Evolutionary conservation across 2,113 vertebrate genomes (phyloP).

Genomic region (Archilochus colubris): DNA sequence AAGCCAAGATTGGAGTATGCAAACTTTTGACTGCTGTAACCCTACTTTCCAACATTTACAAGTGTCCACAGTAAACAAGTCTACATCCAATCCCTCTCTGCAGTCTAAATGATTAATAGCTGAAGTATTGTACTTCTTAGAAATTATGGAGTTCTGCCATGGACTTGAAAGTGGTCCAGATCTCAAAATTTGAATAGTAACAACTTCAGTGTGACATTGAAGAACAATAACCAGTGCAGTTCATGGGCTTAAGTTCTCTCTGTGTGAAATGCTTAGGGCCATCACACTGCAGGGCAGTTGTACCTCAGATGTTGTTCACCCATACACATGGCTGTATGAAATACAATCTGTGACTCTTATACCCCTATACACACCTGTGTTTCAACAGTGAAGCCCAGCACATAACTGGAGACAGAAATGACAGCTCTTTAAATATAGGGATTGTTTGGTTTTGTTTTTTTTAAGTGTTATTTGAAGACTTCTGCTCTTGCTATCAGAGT

Average conservation of each 20-base stretch:
- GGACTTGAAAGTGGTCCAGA: background rate
- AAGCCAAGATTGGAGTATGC: background rate
- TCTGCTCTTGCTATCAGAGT: background rate
- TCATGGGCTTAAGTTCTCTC: accelerated
- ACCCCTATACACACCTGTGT: accelerated
- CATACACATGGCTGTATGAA: background rate
- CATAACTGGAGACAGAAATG: background rate
- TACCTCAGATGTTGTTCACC: background rate
- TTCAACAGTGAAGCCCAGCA: background rate
- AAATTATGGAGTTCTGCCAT: background rate
- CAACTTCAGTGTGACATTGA: background rate
- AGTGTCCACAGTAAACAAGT: background rate
- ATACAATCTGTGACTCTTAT: background rate
- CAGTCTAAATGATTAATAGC: background rate
- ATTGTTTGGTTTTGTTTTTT: no score
- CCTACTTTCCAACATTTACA: background rate
- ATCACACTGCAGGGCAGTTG: background rate
- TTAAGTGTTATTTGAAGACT: background rate
- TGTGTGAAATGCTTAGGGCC: background rate
- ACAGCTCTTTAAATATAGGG: background rate
- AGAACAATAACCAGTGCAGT: background rate
- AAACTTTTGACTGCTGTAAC: background rate
- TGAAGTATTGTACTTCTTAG: background rate
- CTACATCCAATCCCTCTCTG: background rate
- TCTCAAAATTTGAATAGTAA: background rate